Evolutionary conservation across 2,888 invertebrate species (phyloP).

Genomic region (Neria commutata): DNA sequence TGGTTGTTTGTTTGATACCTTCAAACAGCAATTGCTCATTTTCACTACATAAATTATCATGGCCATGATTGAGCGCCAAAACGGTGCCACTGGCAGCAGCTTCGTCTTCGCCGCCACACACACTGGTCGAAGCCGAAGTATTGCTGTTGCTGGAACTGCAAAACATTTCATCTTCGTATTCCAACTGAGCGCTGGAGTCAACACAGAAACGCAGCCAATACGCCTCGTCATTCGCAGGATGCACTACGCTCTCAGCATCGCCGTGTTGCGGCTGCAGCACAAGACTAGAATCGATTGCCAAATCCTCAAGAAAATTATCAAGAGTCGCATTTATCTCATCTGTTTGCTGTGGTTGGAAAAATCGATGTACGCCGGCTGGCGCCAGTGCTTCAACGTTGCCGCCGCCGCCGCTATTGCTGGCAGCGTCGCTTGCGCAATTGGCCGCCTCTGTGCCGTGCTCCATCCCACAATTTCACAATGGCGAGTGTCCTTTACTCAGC

Average conservation of each 20-base stretch:
- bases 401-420: constrained; percentile 1
- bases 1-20: constrained; percentile 48
- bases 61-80: constrained; percentile 9
- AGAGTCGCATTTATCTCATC: neutral
- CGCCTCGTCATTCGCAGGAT: constrained; percentile 37
- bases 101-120: constrained; percentile 23
- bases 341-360: constrained; percentile 31
- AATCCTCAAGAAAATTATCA: constrained; percentile 1
- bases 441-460: constrained; percentile 45
- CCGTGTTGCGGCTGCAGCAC: constrained; percentile 4
- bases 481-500: too few relatives aligned
- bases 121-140: neutral
- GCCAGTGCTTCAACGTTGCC: constrained; percentile 25
- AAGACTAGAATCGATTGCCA: neutral
- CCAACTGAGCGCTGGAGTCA: constrained; percentile 42
- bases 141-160: constrained; percentile 4
- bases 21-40: constrained; percentile 58
- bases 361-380: constrained; percentile 39
- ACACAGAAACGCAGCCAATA: constrained; percentile 1
- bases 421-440: constrained; percentile 12
- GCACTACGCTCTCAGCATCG: too few relatives aligned
- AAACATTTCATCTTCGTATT: constrained; percentile 48
- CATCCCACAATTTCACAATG: constrained; percentile 26
- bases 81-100: constrained; percentile 24
- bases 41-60: constrained; percentile 29